Evolutionary conservation across 2,797 vertebrate species (phyloP).

Genomic region (Chelon auratus): DNA sequence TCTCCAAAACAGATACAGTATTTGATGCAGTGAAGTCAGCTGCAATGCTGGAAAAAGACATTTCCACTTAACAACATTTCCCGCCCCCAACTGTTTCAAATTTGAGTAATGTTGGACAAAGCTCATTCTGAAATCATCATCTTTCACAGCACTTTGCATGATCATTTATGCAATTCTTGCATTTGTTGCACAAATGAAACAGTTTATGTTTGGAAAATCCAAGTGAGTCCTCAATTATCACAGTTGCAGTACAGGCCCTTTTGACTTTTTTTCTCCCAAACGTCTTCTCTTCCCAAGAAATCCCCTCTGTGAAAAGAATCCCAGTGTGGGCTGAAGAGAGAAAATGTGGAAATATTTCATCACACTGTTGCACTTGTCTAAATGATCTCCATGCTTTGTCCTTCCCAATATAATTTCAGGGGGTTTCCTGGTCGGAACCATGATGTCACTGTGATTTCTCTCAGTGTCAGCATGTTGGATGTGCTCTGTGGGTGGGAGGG

Average conservation of each 20-base stretch:
- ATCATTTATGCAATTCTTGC: background rate
- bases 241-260: constrained; percentile 3
- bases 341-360: constrained; percentile 53
- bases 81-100: constrained; percentile 1
- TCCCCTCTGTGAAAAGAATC: constrained; percentile 28
- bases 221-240: constrained; percentile 17
- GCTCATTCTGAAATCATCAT: background rate
- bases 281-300: background rate
- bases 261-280: constrained; percentile 10
- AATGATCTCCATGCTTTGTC: constrained; percentile 42
- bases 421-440: constrained; percentile 53
- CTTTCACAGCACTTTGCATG: constrained; percentile 1
- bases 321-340: constrained; percentile 31
- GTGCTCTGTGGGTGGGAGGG: constrained; percentile 43
- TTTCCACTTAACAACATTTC: constrained; percentile 11
- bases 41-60: background rate
- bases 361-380: constrained; percentile 59
- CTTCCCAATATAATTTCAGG: constrained; percentile 42
- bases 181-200: constrained; percentile 10
- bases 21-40: constrained; percentile 29
- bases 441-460: constrained; percentile 60
- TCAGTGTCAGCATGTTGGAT: constrained; percentile 52
- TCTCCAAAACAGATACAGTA: constrained; percentile 14
- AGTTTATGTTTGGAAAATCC: constrained; percentile 29
- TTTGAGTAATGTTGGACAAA: background rate